Conservation (phyloP, 2,113 vertebrate genomes). For the Turnix velox region DNA sequence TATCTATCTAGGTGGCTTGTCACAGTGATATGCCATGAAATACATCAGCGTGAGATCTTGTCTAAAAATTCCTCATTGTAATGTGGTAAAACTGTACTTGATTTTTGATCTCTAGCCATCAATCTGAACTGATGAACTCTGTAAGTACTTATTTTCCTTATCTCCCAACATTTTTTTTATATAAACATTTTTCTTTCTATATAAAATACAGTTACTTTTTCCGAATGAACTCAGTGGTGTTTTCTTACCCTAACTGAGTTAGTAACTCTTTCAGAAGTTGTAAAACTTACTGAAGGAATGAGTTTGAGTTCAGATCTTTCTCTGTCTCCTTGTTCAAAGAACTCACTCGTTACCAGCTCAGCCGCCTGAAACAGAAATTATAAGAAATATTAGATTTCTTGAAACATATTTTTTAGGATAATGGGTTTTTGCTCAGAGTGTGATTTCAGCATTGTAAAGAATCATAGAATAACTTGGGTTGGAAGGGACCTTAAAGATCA, state of each 20-base stretch:
- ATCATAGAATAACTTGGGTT: too few relatives aligned
- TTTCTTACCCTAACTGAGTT: background rate
- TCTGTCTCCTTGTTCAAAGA: conserved; percentile 98
- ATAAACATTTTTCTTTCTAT: background rate
- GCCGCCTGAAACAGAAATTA: conserved; percentile 82
- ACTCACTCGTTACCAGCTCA: conserved; percentile 96
- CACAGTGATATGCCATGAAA: background rate
- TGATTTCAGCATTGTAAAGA: background rate
- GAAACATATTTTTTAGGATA: background rate
- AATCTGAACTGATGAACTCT: background rate
- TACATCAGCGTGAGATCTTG: background rate
- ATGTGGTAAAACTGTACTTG: background rate
- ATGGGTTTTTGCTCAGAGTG: background rate
- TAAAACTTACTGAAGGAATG: conserved; percentile 90
- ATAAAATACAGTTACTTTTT: background rate
- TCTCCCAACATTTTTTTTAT: background rate
- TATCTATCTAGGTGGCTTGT: background rate
- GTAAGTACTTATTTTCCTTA: background rate
- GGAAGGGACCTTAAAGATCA: too few relatives aligned
- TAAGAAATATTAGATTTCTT: background rate
- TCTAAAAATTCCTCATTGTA: background rate
- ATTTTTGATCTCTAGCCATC: background rate
- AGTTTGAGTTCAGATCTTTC: conserved; percentile 96
- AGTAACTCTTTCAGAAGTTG: background rate
- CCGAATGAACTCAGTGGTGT: background rate